These are phyloP conservation scores for Copidosoma floridanum DNA, from an alignment of 1,140 invertebrate species.

Conservation along the genomic window DNA sequence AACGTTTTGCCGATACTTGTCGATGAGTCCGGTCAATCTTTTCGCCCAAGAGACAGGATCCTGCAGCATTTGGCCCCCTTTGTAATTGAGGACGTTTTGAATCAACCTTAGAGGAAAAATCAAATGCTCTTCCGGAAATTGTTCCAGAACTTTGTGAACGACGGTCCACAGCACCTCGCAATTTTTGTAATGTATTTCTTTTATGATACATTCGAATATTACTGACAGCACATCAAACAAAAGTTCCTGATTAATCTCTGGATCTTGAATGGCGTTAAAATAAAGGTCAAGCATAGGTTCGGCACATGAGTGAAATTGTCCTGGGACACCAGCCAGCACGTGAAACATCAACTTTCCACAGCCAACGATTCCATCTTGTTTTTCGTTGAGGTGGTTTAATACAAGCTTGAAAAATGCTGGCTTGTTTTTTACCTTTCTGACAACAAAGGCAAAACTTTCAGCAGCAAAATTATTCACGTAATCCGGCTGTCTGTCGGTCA, in stretches of 20 bases:
- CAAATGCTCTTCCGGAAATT: slow-evolving; percentile 39
- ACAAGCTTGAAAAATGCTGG: slow-evolving; percentile 71
- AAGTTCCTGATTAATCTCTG: slow-evolving; percentile 57
- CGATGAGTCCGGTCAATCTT: slow-evolving; percentile 53
- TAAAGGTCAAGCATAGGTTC: slow-evolving; percentile 65
- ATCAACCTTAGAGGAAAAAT: slow-evolving; percentile 60
- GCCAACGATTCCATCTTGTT: slow-evolving; percentile 67
- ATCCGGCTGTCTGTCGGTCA: slow-evolving; percentile 68
- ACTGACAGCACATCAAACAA: slow-evolving; percentile 65
- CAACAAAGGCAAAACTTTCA: slow-evolving; percentile 90
- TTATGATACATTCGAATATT: slow-evolving; percentile 61
- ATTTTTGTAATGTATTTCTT: slow-evolving; percentile 61
- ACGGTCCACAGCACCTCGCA: slow-evolving; percentile 62
- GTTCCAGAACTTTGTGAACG: slow-evolving; percentile 39
- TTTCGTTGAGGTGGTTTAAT: slow-evolving; percentile 65
- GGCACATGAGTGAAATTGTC: slow-evolving; percentile 79
- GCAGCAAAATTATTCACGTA: slow-evolving; percentile 92
- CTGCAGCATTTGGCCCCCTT: slow-evolving; percentile 63
- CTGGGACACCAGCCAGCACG: slow-evolving; percentile 74
- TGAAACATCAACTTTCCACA: slow-evolving; percentile 84
- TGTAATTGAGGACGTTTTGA: slow-evolving; percentile 62
- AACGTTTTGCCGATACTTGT: slow-evolving; percentile 51
- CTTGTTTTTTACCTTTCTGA: slow-evolving; percentile 82
- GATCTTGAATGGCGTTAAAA: slow-evolving; percentile 60
- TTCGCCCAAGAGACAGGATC: slow-evolving; percentile 61